A percentile compares a stretch with the other conserved stretches of the same genome.
phyloP scores from a whole-genome alignment of 2,797 vertebrate species.

The Glossophaga mutica region DNA sequence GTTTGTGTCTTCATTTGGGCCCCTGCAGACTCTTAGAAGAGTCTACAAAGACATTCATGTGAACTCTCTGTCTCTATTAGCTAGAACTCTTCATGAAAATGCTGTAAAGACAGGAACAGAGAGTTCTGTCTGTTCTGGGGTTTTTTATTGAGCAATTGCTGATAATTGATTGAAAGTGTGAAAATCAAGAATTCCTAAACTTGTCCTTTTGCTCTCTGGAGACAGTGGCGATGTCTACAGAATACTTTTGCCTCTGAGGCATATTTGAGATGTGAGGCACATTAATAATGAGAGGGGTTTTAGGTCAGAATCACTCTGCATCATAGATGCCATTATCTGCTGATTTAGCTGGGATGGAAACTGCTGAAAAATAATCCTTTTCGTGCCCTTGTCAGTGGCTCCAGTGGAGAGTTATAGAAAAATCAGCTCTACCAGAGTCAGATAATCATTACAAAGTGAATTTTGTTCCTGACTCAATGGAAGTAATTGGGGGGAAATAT shows the following conservation, averaged over 20 bases:
- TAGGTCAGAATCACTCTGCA: slow-evolving; percentile 82
- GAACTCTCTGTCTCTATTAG: neutral
- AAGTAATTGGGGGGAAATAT: slow-evolving; percentile 83
- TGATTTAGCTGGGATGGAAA: slow-evolving; percentile 86
- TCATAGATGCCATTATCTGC: slow-evolving; percentile 86
- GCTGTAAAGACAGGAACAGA: neutral
- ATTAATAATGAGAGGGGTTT: slow-evolving; percentile 77
- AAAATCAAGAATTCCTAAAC: slow-evolving; percentile 55
- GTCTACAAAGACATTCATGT: slow-evolving; percentile 11
- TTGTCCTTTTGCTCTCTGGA: slow-evolving; percentile 43
- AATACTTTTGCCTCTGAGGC: slow-evolving; percentile 72
- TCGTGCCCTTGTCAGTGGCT: slow-evolving; percentile 89
- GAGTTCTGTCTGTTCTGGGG: neutral
- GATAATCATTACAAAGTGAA: slow-evolving; percentile 96
- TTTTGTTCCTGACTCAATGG: slow-evolving; percentile 80
- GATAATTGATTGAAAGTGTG: slow-evolving; percentile 51
- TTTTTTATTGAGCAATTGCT: slow-evolving; percentile 44
- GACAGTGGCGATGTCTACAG: slow-evolving; percentile 29
- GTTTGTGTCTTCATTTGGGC: neutral
- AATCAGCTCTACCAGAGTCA: slow-evolving; percentile 92
- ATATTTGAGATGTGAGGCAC: slow-evolving; percentile 75
- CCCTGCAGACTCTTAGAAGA: neutral
- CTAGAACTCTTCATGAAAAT: neutral
- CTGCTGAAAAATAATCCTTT: slow-evolving; percentile 90
- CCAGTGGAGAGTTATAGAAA: slow-evolving; percentile 89